Evolutionary conservation across 1,140 invertebrate genomes (phyloP).

Genomic region (Neodiprion pinetum): DNA sequence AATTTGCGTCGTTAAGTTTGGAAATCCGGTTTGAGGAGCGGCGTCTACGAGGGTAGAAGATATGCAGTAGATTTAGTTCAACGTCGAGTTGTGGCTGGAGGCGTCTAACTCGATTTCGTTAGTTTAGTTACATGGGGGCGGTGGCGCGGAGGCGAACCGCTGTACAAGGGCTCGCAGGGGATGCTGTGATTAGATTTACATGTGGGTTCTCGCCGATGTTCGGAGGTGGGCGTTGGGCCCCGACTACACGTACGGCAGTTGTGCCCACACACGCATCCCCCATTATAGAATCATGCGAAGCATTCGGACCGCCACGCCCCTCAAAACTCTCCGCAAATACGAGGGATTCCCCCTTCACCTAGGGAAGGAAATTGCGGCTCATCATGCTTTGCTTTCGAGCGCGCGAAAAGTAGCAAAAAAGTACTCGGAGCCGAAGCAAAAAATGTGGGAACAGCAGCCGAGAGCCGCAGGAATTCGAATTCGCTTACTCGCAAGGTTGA

Average conservation of each 20-base stretch:
- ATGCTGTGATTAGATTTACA: slow-evolving; percentile 56
- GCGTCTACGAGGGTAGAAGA: slow-evolving; percentile 14
- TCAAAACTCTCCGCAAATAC: background rate
- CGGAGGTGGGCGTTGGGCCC: background rate
- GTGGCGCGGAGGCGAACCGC: slow-evolving; percentile 44
- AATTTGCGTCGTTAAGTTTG: slow-evolving; percentile 29
- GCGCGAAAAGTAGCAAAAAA: background rate
- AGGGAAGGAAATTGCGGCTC: background rate
- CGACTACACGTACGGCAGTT: background rate
- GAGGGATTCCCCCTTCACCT: background rate
- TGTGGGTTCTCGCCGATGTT: slow-evolving; percentile 34
- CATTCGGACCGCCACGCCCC: slow-evolving; percentile 31
- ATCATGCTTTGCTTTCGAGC: background rate
- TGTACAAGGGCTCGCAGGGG: slow-evolving; percentile 35
- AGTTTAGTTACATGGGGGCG: slow-evolving; percentile 57
- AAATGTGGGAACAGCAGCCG: background rate
- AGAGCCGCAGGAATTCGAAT: no score
- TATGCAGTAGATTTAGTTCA: slow-evolving; percentile 41
- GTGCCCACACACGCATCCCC: background rate
- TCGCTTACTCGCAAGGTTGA: no score
- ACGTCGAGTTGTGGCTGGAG: slow-evolving; percentile 48
- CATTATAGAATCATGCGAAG: slow-evolving; percentile 11
- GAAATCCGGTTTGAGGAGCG: slow-evolving; percentile 4
- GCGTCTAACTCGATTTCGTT: slow-evolving; percentile 55
- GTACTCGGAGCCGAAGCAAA: background rate